phyloP scores from a whole-genome alignment of 2,888 invertebrate species.

The Folsomia candida region DNA sequence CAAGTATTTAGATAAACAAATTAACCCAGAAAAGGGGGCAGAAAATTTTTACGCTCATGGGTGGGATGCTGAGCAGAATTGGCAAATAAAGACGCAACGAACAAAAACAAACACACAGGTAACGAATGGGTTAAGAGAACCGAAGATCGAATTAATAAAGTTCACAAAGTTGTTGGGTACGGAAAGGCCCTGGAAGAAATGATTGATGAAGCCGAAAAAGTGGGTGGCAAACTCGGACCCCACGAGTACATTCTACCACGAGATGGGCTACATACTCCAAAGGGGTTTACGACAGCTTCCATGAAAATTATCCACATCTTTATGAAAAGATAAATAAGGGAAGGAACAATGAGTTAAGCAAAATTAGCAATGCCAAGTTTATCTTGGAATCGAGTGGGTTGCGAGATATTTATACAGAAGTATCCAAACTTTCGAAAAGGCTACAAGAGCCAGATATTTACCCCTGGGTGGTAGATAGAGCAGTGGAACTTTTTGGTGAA shows the following conservation, averaged over 20 bases:
- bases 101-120: not conserved
- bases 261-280: not conserved
- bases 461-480: not conserved
- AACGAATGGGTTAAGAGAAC: not conserved
- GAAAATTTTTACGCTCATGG: not conserved
- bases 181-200: not conserved
- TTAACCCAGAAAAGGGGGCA: not conserved
- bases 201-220: not conserved
- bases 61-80: slow-evolving; percentile 13
- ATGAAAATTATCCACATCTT: slow-evolving; percentile 3
- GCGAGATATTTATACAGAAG: not conserved
- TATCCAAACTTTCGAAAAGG: not conserved
- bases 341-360: not conserved
- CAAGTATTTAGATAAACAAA: not conserved
- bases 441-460: not conserved
- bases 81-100: not conserved
- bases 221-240: not conserved
- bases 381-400: not conserved
- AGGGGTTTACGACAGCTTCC: not conserved
- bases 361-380: not conserved
- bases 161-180: not conserved
- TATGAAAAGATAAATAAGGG: not conserved
- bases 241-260: not conserved
- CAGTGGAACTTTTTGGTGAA: not conserved
- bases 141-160: not conserved